Percentiles rank a stretch among this genome's conserved stretches.
These are phyloP conservation scores for Coccyzus lansbergi DNA, from an alignment of 2,797 vertebrate species.

Conservation along the genomic window DNA sequence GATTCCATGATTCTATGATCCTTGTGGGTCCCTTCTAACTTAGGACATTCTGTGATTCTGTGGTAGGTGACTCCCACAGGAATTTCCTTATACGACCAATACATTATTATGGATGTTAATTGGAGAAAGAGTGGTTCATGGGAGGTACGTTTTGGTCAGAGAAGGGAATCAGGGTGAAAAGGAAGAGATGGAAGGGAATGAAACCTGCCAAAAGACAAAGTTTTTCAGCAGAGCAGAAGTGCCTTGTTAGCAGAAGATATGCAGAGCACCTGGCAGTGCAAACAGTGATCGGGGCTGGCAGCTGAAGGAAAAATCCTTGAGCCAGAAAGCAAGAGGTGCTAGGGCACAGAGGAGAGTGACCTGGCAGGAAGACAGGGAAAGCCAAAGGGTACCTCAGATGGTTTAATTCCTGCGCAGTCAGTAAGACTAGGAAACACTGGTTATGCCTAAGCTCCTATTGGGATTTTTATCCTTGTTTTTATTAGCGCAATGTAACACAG, in stretches of 20 bases:
- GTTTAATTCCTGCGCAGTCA: background rate
- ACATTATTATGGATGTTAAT: background rate
- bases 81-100: background rate
- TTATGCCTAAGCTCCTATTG: background rate
- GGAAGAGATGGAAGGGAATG: background rate
- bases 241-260: background rate
- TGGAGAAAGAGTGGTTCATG: background rate
- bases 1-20: no score
- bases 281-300: background rate
- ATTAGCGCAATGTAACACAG: background rate
- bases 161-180: background rate
- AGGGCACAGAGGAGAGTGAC: rapidly evolving
- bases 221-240: constrained; percentile 6
- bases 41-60: no score
- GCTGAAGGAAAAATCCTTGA: background rate
- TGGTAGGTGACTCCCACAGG: rapidly evolving
- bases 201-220: background rate
- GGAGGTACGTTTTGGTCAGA: background rate
- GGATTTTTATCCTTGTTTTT: background rate
- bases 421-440: background rate
- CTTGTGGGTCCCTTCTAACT: no score
- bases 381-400: background rate
- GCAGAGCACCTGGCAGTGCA: background rate
- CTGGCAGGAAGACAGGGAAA: background rate
- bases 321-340: background rate